These are phyloP conservation scores for Recurvirostra avosetta DNA, from an alignment of 2,113 vertebrate genomes.

Conservation along the genomic window DNA sequence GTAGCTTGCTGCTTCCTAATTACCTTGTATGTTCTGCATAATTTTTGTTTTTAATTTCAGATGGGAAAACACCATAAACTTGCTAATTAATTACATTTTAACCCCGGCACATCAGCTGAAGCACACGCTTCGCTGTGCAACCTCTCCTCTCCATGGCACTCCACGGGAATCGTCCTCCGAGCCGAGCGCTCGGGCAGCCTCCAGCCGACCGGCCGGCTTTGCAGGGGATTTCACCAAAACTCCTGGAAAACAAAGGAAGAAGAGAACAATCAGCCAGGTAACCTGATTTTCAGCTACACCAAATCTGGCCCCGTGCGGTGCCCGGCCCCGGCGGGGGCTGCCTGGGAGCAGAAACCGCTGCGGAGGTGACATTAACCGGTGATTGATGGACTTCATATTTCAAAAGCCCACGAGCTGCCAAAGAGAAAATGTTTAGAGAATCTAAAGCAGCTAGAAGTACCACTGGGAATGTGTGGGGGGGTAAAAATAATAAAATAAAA, in stretches of 20 bases:
- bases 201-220: fast-evolving
- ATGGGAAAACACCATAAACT: slow-evolving; percentile 53
- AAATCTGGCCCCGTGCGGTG: fast-evolving
- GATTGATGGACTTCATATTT: neutral
- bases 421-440: neutral
- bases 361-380: neutral
- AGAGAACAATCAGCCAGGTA: neutral
- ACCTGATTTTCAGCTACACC: neutral
- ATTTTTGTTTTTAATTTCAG: slow-evolving; percentile 54
- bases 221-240: neutral
- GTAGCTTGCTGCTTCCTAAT: neutral
- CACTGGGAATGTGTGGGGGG: fast-evolving
- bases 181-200: neutral
- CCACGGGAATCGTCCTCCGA: fast-evolving
- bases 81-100: slow-evolving; percentile 60
- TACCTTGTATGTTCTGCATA: neutral
- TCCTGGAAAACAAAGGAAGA: neutral
- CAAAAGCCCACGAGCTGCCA: neutral
- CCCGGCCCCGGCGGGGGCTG: neutral
- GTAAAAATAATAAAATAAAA: neutral
- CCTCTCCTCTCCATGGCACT: neutral
- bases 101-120: neutral
- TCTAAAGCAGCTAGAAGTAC: neutral
- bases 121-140: neutral
- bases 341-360: neutral